These are phyloP conservation scores for Rhabdornis inornatus DNA, from an alignment of 2,113 vertebrate genomes.

Conservation along the genomic window DNA sequence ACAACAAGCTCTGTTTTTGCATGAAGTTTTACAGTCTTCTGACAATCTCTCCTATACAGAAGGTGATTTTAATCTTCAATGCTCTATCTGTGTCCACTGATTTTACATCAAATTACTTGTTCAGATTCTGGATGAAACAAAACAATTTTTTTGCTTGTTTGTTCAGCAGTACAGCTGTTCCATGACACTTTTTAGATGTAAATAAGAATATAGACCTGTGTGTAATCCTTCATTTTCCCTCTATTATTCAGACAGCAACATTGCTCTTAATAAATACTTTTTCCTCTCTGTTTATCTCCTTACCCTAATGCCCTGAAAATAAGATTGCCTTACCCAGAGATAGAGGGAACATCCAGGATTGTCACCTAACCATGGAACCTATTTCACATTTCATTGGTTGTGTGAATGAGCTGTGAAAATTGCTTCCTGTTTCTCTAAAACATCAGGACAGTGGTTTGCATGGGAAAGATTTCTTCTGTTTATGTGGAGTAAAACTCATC, in stretches of 20 bases:
- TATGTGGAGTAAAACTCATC: constrained; percentile 7
- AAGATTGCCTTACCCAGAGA: background rate
- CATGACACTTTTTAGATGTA: background rate
- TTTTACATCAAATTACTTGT: background rate
- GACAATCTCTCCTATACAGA: background rate
- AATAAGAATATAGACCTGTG: background rate
- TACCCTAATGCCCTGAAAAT: background rate
- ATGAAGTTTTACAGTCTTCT: constrained; percentile 6
- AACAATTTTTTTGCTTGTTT: background rate
- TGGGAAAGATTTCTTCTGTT: background rate
- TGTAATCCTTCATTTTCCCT: background rate
- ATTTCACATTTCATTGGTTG: constrained; percentile 66
- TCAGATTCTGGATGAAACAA: background rate
- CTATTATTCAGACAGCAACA: background rate
- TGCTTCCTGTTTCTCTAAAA: constrained; percentile 58
- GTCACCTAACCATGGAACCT: constrained; percentile 38
- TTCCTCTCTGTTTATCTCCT: background rate
- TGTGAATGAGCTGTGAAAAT: constrained; percentile 55
- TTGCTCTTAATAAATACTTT: background rate
- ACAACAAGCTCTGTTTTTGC: background rate
- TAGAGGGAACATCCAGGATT: background rate
- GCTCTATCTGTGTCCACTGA: background rate
- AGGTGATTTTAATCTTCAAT: background rate
- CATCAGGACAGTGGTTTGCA: background rate
- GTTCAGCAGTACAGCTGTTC: background rate